Evolutionary conservation across 2,113 vertebrate species (phyloP), one percentile per base, ranked within the genome.

Genomic region (Istiophorus platypterus): DNA sequence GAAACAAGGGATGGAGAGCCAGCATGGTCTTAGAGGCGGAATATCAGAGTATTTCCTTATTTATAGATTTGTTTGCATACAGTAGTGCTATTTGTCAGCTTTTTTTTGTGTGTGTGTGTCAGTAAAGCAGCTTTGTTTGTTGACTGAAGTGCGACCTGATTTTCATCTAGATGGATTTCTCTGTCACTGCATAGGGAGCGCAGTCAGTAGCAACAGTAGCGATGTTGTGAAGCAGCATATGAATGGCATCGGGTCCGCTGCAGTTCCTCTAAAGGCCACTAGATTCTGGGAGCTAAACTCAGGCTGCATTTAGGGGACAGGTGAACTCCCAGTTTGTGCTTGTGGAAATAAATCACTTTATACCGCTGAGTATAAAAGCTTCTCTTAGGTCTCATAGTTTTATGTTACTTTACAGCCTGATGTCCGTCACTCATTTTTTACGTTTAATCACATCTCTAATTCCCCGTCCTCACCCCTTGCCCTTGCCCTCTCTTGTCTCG

Each of bases 211-310:
- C 18, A 49, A 8, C 20, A 22, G 20, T 9, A 49, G 15, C 45
- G 20, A 18, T 45, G 51, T 27, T 59, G 15, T n/a, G 51, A 27
- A 27, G 17, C 42, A 39, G 14, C 9, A 26, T 18, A 11, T 18
- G 42, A 14, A 5, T 3, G 0, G 14, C 14, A 8, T 5, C 20
- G 59, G 52, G 4, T 81, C 54, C 27, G 6, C 64, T 74, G 57
- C 24, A 54, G 69, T 57, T 39, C 47, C n/a, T 47, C 0, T 39
- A n/a, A 68, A 6, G 14, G 31, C 81, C 74, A 70, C 76, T n/a
- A 64, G 71, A 34, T 51, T 70, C 20, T 12, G 31, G 0, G 39
- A 74, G 11, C n/a, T 49, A 58, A 52, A 59, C 41, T 34, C 34
- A 34, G 34, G 6, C 26, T 27, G 5, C 12, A 45, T 42, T 17